These are phyloP conservation scores for Malurus leucopterus DNA, from an alignment of 2,797 vertebrate species.

Conservation along the genomic window DNA sequence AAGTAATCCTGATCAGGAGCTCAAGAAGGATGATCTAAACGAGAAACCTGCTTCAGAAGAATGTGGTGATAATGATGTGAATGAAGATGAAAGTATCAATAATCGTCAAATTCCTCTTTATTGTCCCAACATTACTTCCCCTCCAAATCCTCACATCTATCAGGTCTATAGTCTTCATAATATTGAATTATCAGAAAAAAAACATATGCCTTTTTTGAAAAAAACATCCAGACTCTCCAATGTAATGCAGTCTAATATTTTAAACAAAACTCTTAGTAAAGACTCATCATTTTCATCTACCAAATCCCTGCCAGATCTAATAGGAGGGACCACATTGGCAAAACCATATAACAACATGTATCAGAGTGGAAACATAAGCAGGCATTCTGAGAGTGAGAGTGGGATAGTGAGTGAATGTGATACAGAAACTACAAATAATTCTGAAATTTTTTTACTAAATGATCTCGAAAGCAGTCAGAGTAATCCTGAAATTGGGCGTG, in stretches of 20 bases:
- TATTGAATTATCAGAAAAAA: constrained; percentile 80
- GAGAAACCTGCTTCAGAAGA: constrained; percentile 47
- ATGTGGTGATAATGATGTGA: constrained; percentile 21
- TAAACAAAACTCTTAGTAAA: constrained; percentile 85
- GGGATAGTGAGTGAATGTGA: constrained; percentile 91
- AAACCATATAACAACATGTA: constrained; percentile 66
- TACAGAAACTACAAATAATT: constrained; percentile 79
- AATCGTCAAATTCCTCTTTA: constrained; percentile 40
- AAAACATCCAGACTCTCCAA: constrained; percentile 52
- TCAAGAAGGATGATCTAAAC: constrained; percentile 54
- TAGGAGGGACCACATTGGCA: constrained; percentile 67
- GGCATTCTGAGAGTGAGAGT: constrained; percentile 88
- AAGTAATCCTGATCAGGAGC: constrained; percentile 67
- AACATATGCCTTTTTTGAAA: constrained; percentile 66
- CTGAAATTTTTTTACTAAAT: constrained; percentile 77
- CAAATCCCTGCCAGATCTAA: constrained; percentile 87
- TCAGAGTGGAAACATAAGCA: constrained; percentile 71
- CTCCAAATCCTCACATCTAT: constrained; percentile 76
- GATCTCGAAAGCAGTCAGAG: constrained; percentile 63
- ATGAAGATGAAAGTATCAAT: constrained; percentile 51
- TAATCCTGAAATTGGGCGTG: constrained; percentile 58
- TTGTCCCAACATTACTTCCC: constrained; percentile 36
- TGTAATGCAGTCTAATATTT: constrained; percentile 66
- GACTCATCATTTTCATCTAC: constrained; percentile 91
- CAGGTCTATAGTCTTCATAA: constrained; percentile 90